phyloP scores from a whole-genome alignment of 1,140 invertebrate genomes.

The Leptopilina boulardi region DNA sequence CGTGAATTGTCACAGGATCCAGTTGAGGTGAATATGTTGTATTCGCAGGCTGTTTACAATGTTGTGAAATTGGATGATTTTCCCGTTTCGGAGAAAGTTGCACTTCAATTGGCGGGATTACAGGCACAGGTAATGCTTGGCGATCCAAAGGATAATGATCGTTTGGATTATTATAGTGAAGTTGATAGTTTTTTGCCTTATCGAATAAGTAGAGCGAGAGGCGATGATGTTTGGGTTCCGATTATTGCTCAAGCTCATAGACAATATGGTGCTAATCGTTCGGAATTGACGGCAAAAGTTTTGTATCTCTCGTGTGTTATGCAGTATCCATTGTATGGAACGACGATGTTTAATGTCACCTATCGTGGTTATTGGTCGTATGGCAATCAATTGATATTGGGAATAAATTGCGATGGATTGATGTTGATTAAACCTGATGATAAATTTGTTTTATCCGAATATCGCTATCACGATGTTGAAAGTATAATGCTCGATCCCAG shows the following conservation, averaged over 20 bases:
- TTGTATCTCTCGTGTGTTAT: constrained; percentile 96
- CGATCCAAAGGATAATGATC: constrained; percentile 85
- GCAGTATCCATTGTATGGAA: constrained; percentile 97
- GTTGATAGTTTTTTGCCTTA: constrained; percentile 88
- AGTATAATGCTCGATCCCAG: constrained; percentile 94
- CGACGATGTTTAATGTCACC: constrained; percentile 93
- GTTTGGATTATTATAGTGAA: constrained; percentile 87
- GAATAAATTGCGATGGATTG: constrained; percentile 94
- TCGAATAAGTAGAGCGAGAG: constrained; percentile 83
- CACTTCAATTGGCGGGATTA: constrained; percentile 92
- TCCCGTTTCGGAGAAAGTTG: constrained; percentile 95
- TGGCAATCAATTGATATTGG: constrained; percentile 83
- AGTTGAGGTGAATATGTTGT: constrained; percentile 95
- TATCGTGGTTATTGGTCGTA: constrained; percentile 96
- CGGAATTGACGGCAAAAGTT: constrained; percentile 94
- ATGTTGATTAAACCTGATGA: constrained; percentile 92
- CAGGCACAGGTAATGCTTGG: constrained; percentile 95
- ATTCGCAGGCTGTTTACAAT: constrained; percentile 95
- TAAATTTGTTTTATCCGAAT: constrained; percentile 92
- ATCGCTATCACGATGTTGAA: constrained; percentile 91
- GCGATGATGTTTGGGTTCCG: constrained; percentile 89
- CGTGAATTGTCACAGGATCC: constrained; percentile 96
- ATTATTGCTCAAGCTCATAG: constrained; percentile 91
- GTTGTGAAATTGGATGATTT: constrained; percentile 97
- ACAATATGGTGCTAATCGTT: constrained; percentile 93